Percentiles rank a stretch among this genome's conserved stretches.
These are phyloP conservation scores for Bufo gargarizans DNA, from an alignment of 2,113 vertebrate species.

Conservation along the genomic window DNA sequence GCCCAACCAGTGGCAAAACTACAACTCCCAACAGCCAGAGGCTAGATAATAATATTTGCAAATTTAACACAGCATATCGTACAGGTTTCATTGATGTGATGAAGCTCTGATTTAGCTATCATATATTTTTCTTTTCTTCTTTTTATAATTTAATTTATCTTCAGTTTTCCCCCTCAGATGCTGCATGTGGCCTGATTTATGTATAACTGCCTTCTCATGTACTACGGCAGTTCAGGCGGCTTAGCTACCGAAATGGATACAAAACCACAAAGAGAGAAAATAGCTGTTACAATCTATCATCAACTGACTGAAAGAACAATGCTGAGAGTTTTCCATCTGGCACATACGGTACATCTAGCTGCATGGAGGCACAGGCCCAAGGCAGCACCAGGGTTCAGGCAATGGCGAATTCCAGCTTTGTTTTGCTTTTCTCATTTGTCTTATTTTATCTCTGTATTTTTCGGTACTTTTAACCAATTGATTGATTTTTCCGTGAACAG, in stretches of 20 bases:
- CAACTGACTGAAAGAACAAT: slow-evolving; percentile 39
- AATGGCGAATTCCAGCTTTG: not conserved
- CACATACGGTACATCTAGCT: slow-evolving; percentile 10
- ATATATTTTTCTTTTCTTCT: not conserved
- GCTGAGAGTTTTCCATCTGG: slow-evolving; percentile 41
- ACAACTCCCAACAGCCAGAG: not conserved
- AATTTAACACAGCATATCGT: not conserved
- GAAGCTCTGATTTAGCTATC: not conserved
- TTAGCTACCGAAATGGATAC: slow-evolving; percentile 34
- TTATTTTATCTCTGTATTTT: not conserved
- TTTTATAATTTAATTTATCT: not conserved
- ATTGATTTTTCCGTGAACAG: no score
- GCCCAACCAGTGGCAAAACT: not conserved
- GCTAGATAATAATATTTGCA: not conserved
- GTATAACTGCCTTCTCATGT: not conserved
- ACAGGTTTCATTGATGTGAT: not conserved
- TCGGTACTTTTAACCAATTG: no score
- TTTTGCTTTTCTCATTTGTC: not conserved
- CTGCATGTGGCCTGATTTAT: slow-evolving; percentile 27
- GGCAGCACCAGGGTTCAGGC: not conserved
- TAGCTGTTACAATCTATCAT: slow-evolving; percentile 46
- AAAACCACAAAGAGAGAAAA: slow-evolving; percentile 34
- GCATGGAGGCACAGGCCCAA: slow-evolving; percentile 2
- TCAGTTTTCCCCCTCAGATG: slow-evolving; percentile 7
- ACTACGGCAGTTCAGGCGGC: slow-evolving; percentile 33